Conservation (phyloP, 1,140 invertebrate species). For the Diuraphis noxia region DNA sequence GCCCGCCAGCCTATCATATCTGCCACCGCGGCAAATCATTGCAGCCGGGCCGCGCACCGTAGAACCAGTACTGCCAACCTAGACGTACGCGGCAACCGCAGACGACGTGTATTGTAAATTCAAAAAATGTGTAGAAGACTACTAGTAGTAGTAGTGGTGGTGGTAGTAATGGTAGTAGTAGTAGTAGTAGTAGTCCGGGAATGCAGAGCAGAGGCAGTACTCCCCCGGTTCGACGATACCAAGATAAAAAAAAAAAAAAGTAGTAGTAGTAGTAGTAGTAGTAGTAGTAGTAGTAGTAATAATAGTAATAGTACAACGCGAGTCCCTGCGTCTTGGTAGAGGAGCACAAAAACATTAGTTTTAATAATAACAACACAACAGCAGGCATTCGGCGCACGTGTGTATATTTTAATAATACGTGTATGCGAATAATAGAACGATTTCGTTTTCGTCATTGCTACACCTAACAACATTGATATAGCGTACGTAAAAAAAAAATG, state of each 20-base stretch:
- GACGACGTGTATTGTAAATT: neutral
- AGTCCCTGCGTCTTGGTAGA: neutral
- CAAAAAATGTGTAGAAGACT: neutral
- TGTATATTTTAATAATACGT: neutral
- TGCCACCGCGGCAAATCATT: slow-evolving; percentile 41
- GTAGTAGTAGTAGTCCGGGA: neutral
- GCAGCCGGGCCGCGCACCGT: slow-evolving; percentile 26
- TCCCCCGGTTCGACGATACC: no score
- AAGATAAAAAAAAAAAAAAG: no score
- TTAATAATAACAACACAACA: neutral
- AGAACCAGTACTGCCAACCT: slow-evolving; percentile 28
- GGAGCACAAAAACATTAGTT: neutral
- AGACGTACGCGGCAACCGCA: neutral
- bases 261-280: neutral
- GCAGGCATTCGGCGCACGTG: neutral
- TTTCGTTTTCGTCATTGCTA: neutral
- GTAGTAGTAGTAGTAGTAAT: neutral
- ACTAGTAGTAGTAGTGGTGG: no score
- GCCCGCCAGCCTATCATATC: neutral
- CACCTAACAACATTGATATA: neutral
- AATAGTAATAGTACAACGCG: neutral
- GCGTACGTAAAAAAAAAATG: neutral
- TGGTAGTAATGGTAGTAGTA: neutral
- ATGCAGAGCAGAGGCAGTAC: no score
- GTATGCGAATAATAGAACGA: neutral